Percentiles rank a stretch among this genome's conserved stretches.
Evolutionary conservation across 2,797 vertebrate genomes (phyloP).

Genomic region (Enteromius treurensis): DNA sequence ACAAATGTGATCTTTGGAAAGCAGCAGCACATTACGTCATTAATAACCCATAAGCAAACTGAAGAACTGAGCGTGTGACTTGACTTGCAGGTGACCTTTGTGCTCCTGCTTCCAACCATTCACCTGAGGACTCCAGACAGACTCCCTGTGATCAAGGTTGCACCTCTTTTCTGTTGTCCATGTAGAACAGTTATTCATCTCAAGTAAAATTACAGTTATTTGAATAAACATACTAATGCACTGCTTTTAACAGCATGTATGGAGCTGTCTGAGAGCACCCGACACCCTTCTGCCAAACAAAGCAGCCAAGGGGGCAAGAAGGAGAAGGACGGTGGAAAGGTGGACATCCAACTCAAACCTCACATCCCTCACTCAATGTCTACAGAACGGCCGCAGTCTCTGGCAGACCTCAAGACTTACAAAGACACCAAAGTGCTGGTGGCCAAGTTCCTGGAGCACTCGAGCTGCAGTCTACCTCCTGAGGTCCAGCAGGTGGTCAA

Average conservation of each 20-base stretch:
- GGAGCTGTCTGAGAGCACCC: constrained; percentile 39
- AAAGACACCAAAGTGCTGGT: constrained; percentile 94
- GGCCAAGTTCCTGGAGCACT: constrained; percentile 95
- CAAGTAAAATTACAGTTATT: neutral
- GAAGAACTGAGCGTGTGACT: constrained; percentile 57
- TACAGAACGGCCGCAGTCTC: constrained; percentile 83
- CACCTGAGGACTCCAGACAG: constrained; percentile 73
- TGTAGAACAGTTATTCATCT: neutral
- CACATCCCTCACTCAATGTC: constrained; percentile 72
- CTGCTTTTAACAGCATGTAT: constrained; percentile 34
- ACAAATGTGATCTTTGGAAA: neutral
- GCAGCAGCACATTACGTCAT: neutral
- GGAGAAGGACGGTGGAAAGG: constrained; percentile 76
- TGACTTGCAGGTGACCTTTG: constrained; percentile 77
- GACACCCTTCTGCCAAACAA: constrained; percentile 67
- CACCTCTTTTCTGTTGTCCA: constrained; percentile 31
- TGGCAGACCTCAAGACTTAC: constrained; percentile 92
- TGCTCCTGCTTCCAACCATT: constrained; percentile 69
- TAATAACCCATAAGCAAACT: neutral
- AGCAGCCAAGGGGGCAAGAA: constrained; percentile 73
- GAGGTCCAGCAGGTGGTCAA: constrained; percentile 93
- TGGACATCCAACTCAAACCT: constrained; percentile 77
- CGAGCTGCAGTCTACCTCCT: constrained; percentile 87
- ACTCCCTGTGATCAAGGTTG: constrained; percentile 80
- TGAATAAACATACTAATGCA: constrained; percentile 38